Conservation (phyloP, 2,797 vertebrate species). For the Threskiornis aethiopicus region DNA sequence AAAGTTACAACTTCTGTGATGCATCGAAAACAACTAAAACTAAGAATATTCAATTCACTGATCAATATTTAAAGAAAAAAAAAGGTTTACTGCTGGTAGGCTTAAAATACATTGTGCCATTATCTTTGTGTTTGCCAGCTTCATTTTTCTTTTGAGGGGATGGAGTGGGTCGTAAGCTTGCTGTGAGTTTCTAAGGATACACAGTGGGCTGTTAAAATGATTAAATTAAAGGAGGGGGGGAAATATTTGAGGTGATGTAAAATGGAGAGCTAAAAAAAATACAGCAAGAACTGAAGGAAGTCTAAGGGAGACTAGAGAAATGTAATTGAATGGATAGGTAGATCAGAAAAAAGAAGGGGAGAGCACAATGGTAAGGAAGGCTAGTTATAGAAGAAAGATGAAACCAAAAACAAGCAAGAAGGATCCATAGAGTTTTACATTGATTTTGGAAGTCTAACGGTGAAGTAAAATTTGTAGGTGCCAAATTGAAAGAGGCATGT, state of each 20-base stretch:
- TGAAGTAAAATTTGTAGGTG: not conserved
- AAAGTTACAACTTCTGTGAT: not conserved
- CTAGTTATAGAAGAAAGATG: not conserved
- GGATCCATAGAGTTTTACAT: fast-evolving
- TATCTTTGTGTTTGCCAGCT: not conserved
- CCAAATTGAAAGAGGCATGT: not conserved
- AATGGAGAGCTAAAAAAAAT: not conserved
- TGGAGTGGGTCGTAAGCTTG: not conserved
- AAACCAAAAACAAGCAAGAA: not conserved
- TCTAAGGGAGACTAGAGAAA: not conserved
- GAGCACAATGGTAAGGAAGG: not conserved
- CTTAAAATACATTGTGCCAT: not conserved
- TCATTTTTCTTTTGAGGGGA: not conserved
- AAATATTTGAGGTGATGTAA: not conserved
- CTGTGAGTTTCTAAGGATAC: not conserved
- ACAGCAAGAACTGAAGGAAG: not conserved
- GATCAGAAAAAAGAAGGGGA: not conserved
- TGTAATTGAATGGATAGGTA: not conserved
- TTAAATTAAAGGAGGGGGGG: not conserved
- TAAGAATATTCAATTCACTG: not conserved
- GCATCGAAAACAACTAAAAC: not conserved
- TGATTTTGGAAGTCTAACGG: not conserved
- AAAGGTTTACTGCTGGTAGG: not conserved
- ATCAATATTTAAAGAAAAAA: not conserved
- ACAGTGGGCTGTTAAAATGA: not conserved